Evolutionary conservation across 2,113 vertebrate genomes (phyloP).

Genomic region (Globicephala melas): DNA sequence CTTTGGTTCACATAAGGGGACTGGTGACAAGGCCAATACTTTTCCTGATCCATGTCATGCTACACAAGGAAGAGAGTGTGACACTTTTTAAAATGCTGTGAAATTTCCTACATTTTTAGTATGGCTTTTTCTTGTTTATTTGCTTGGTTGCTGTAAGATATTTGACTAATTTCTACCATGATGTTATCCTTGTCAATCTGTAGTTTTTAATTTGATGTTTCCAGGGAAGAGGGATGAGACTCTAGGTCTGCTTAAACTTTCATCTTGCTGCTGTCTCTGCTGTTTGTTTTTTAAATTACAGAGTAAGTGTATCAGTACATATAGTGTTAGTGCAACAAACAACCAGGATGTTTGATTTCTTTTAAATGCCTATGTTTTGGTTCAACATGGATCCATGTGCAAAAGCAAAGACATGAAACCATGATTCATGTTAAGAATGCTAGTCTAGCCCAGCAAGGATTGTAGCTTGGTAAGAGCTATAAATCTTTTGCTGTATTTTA

Average conservation of each 20-base stretch:
- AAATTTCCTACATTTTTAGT: not conserved
- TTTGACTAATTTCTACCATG: not conserved
- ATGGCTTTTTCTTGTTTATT: not conserved
- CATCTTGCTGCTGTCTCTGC: not conserved
- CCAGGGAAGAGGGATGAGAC: not conserved
- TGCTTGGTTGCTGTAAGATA: not conserved
- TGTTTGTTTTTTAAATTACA: not conserved
- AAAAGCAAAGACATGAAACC: not conserved
- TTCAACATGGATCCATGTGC: not conserved
- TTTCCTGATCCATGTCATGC: not conserved
- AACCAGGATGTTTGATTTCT: not conserved
- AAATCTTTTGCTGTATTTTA: not conserved
- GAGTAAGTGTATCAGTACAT: not conserved
- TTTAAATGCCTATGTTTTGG: not conserved
- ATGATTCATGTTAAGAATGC: not conserved
- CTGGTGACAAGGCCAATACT: not conserved
- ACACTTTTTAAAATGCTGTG: not conserved
- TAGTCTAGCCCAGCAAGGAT: not conserved
- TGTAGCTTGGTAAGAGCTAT: not conserved
- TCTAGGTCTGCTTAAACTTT: not conserved
- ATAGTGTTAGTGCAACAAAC: not conserved
- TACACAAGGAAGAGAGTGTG: not conserved
- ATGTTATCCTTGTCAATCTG: not conserved
- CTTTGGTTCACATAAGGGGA: not conserved
- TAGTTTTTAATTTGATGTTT: not conserved